Percentiles rank a stretch among this genome's conserved stretches.
phyloP scores from a whole-genome alignment of 2,113 vertebrate species.

The Scortum barcoo region DNA sequence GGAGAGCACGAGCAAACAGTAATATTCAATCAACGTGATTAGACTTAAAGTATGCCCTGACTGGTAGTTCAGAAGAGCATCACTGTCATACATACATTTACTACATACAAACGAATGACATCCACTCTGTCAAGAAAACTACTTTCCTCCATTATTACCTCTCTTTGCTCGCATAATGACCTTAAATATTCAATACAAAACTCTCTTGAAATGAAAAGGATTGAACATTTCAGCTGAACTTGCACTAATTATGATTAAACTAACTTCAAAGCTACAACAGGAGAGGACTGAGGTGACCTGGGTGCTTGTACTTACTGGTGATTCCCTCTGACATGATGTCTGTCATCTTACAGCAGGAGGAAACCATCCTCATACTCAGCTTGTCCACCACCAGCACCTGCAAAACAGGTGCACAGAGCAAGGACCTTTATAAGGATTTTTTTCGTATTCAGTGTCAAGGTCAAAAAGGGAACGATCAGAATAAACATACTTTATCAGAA shows the following conservation, averaged over 20 bases:
- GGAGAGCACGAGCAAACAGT: slow-evolving; percentile 29
- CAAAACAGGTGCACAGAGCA: slow-evolving; percentile 23
- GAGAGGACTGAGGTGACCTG: not conserved
- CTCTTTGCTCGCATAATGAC: not conserved
- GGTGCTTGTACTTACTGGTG: slow-evolving; percentile 89
- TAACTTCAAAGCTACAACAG: not conserved
- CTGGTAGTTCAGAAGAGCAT: not conserved
- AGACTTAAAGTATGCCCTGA: not conserved
- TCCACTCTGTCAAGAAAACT: not conserved
- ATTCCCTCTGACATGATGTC: slow-evolving; percentile 99
- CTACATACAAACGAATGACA: not conserved
- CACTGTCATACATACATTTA: not conserved
- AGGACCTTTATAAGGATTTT: not conserved
- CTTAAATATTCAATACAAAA: not conserved
- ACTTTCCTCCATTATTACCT: too few species aligned
- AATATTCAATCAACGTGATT: not conserved
- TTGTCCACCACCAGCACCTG: slow-evolving; percentile 98
- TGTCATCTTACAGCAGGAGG: slow-evolving; percentile 99
- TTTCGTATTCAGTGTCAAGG: not conserved
- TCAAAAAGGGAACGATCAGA: not conserved
- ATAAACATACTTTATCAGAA: not conserved
- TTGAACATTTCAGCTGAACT: not conserved
- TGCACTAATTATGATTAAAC: not conserved
- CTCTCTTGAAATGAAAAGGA: not conserved
- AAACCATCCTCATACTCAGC: slow-evolving; percentile 98